Percentiles rank a stretch among this genome's conserved stretches.
Conservation (phyloP, 2,888 invertebrate genomes). For the Stictocephala bisonia region DNA sequence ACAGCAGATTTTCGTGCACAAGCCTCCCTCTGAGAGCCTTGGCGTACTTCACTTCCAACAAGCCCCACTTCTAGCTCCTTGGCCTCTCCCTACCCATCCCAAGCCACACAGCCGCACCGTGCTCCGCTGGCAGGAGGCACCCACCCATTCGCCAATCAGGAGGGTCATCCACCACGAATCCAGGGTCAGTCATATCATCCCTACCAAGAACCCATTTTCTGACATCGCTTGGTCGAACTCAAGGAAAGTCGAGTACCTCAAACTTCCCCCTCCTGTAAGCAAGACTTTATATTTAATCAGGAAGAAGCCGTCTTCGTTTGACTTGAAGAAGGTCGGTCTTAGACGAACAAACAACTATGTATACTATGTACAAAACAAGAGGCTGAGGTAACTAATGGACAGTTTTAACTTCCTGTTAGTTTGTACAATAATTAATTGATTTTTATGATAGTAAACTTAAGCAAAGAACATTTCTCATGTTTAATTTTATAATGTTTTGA, state of each 20-base stretch:
- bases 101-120: too few relatives aligned
- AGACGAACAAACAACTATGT: too few relatives aligned
- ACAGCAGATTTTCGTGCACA: too few relatives aligned
- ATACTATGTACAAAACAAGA: too few relatives aligned
- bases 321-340: slow-evolving; percentile 5
- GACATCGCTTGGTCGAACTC: background rate
- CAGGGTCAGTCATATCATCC: background rate
- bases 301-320: background rate
- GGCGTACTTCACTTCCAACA: background rate
- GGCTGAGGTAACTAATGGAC: too few relatives aligned
- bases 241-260: slow-evolving; percentile 3
- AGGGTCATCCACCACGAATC: background rate
- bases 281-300: background rate
- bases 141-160: too few relatives aligned
- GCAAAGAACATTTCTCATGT: too few relatives aligned
- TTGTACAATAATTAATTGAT: too few relatives aligned
- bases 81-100: background rate
- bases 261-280: background rate
- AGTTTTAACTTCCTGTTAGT: too few relatives aligned
- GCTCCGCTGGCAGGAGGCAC: too few relatives aligned
- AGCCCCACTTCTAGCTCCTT: slow-evolving; percentile 15
- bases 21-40: background rate
- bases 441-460: too few relatives aligned
- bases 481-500: too few relatives aligned
- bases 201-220: slow-evolving; percentile 12